Evolutionary conservation across 2,113 vertebrate genomes (phyloP), one percentile per base, ranked within the genome.

Genomic region (Eudorcas thomsonii): DNA sequence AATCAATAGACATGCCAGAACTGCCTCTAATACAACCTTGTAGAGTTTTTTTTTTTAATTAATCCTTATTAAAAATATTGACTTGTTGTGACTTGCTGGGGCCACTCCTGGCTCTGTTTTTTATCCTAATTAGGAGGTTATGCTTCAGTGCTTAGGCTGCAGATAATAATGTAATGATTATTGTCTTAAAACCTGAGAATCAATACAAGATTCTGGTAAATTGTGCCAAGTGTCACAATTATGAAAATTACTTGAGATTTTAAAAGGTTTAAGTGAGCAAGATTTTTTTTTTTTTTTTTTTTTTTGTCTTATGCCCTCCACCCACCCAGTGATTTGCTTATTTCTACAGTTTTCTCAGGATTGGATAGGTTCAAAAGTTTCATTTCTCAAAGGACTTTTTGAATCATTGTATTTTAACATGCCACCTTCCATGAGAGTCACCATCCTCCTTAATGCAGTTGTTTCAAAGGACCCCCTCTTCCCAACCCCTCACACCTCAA

Each of bases 11-110:
- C 99, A 99, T 99, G 98, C 99, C 98, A 99, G 99, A 99, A 98
- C 99, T 99, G 98, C 99, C 99, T 99, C 99, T 99, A 99, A 99
- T 99, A 99, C 99, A 99, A 99, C 99, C 99, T 99, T 99, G 99
- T 99, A 98, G 99, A 99, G 98, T 99, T 99, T 99, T 99, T 98
- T 98, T 98, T 98, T 98, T 6, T 98, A 99, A 99, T 99, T 99
- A 99, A 99, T 99, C 99, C 99, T 99, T 99, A 99, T 99, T 99
- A 99, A 99, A 99, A 99, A 99, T 99, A 99, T 99, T 99, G 99
- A 99, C 98, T 99, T 98, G 92, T 98, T 99, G 98, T 99, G 99
- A 99, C 98, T 99, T 99, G 97, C 98, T 97, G 98, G 99, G 97
- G 93, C 98, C 90, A 98, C 98, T 98, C 91, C 98, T 98, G 98